Evolutionary conservation across 1,140 invertebrate species (phyloP), one percentile per base, ranked within the genome.

Genomic region (Drosophila arawakana): DNA sequence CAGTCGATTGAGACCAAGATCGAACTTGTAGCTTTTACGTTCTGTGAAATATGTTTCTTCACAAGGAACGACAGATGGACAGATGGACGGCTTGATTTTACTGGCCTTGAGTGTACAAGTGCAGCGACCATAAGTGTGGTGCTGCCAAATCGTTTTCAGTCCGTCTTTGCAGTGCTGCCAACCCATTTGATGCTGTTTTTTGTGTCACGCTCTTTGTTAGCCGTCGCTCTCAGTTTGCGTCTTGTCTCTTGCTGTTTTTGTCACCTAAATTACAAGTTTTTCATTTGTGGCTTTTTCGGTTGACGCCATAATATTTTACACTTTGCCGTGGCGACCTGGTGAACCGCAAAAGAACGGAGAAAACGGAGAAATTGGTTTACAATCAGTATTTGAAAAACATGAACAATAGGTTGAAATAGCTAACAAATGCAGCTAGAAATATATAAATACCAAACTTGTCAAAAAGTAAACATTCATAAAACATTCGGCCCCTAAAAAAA

Each of bases 261-360:
- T 73, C 83, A 79, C 83, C 65, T 79, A 82, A 88, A 85, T 88
- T 88, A 82, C 83, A 85, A 82, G 76, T 88, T 85, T 85, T 85
- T 79, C 82, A 88, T 78, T 76, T 82, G 65, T 62, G 65, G 61
- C 55, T 71, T 86, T 78, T 46, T 21, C 59, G 55, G 71, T 80
- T 81, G 78, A 81, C 71, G 67, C 67, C 55, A 74, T 57, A 66
- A 85, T 81, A 85, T 78, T 78, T 84, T 67, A 69, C 77, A 63
- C 65, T 57, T 46, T 49, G 46, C 39, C 30, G 21, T 46, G 50
- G 39, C 49, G 54, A 78, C 65, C 57, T 43, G 67, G 54, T 54
- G 39, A 69, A 69, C 66, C 65, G 13, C 60, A 63, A 65, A 66
- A 39, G 71, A 46, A 30, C 41, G 35, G 4, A 1, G 0, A 10